A percentile compares a stretch with the other conserved stretches of the same genome.
These are phyloP conservation scores for Leucophenga varia DNA, from an alignment of 1,140 invertebrate species.

Conservation along the genomic window DNA sequence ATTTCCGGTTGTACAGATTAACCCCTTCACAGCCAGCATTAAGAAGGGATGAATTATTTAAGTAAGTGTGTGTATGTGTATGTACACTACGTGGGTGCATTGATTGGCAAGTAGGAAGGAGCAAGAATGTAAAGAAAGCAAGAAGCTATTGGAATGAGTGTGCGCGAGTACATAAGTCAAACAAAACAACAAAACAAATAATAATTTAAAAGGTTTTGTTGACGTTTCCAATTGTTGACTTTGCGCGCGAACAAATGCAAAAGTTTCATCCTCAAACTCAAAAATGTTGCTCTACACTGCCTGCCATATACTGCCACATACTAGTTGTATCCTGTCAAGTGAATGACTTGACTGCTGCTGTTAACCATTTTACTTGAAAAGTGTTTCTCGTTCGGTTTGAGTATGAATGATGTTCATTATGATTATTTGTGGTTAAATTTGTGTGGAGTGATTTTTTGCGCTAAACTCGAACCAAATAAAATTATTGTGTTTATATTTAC, in stretches of 20 bases:
- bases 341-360: no score
- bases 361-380: no score
- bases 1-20: no score
- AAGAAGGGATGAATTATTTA: no score
- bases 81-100: no score
- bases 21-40: no score
- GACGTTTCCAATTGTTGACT: constrained; percentile 55
- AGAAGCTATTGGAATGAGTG: background rate
- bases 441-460: constrained; percentile 6
- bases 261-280: constrained; percentile 33
- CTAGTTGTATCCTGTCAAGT: no score
- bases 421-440: constrained; percentile 49
- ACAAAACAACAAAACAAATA: constrained; percentile 46
- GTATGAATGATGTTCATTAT: constrained; percentile 38
- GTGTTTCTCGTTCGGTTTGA: background rate
- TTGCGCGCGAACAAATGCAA: constrained; percentile 49
- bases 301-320: no score
- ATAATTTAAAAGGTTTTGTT: constrained; percentile 56
- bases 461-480: background rate
- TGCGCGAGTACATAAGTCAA: constrained; percentile 29
- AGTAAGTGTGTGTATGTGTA: no score
- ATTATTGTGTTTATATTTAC: constrained; percentile 33
- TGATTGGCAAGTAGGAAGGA: no score
- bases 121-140: background rate
- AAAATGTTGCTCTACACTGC: no score